Percentiles rank a stretch among this genome's conserved stretches.
These are phyloP conservation scores for Apamea monoglypha DNA, from an alignment of 2,888 invertebrate species.

Conservation along the genomic window DNA sequence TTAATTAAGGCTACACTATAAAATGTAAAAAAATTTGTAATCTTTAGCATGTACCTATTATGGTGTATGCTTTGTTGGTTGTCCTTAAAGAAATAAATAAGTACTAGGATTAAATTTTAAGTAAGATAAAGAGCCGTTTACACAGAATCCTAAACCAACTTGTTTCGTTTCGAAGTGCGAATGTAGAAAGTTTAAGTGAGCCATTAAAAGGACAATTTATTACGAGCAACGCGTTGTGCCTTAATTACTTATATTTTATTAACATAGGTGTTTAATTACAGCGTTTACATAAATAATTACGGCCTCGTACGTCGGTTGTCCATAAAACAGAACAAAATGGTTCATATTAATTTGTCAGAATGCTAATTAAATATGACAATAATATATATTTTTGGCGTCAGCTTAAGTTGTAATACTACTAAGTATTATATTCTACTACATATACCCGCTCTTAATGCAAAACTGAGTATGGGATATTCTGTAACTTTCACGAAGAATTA, in stretches of 20 bases:
- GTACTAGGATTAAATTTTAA: conserved; percentile 13
- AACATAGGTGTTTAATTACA: conserved; percentile 61
- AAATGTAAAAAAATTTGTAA: no score
- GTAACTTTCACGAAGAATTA: neutral
- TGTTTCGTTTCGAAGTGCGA: conserved; percentile 29
- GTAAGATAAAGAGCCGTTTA: conserved; percentile 22
- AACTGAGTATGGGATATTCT: neutral
- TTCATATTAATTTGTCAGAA: conserved; percentile 43
- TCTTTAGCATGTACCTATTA: no score
- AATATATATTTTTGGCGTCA: conserved; percentile 8
- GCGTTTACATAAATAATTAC: conserved; percentile 57
- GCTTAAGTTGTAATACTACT: neutral
- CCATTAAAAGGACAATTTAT: conserved; percentile 45
- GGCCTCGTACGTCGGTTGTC: conserved; percentile 31
- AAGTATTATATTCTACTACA: neutral
- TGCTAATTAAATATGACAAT: conserved; percentile 34
- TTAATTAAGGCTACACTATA: no score
- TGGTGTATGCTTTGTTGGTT: no score
- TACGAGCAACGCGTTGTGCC: conserved; percentile 30
- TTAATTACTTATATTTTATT: conserved; percentile 55
- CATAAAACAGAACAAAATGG: conserved; percentile 45
- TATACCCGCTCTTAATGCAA: neutral
- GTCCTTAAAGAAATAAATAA: no score
- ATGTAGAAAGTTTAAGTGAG: conserved; percentile 41
- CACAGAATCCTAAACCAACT: conserved; percentile 43